Percentiles rank a stretch among this genome's conserved stretches.
phyloP scores from a whole-genome alignment of 2,113 vertebrate species.

The Urocolius indicus region DNA sequence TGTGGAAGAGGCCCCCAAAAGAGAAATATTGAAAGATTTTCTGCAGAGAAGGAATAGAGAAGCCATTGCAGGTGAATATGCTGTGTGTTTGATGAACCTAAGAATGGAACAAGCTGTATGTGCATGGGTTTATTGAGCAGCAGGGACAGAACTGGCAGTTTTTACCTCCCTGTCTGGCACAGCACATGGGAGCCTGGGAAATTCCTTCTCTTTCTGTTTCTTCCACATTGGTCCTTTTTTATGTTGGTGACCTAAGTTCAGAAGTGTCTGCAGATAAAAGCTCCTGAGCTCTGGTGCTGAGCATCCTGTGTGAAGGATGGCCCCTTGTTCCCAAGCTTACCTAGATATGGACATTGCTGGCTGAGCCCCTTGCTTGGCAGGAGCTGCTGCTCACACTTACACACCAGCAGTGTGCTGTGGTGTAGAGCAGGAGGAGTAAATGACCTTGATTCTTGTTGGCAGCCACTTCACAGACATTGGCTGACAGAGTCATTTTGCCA shows the following conservation, averaged over 20 bases:
- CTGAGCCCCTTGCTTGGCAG: neutral
- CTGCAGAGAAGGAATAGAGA: neutral
- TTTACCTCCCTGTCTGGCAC: neutral
- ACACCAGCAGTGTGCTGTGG: neutral
- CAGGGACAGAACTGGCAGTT: neutral
- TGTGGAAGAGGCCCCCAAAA: neutral
- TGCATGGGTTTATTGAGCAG: neutral
- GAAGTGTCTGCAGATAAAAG: neutral
- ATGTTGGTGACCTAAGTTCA: neutral
- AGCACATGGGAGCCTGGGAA: neutral
- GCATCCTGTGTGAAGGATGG: accelerated
- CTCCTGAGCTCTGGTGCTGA: neutral
- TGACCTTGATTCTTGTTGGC: neutral
- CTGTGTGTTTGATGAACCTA: neutral
- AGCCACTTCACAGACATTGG: neutral
- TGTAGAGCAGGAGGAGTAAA: neutral
- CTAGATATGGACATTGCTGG: accelerated
- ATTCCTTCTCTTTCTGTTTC: neutral
- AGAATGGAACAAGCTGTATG: neutral
- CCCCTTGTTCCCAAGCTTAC: neutral
- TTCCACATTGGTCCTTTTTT: accelerated
- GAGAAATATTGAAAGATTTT: neutral
- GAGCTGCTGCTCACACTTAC: neutral
- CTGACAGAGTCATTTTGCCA: neutral
- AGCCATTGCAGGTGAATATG: neutral